Percentiles rank a stretch among this genome's conserved stretches.
These are phyloP conservation scores for Phymanthus crucifer DNA, from an alignment of 92 coral and sea anemone genomes.

Conservation along the genomic window DNA sequence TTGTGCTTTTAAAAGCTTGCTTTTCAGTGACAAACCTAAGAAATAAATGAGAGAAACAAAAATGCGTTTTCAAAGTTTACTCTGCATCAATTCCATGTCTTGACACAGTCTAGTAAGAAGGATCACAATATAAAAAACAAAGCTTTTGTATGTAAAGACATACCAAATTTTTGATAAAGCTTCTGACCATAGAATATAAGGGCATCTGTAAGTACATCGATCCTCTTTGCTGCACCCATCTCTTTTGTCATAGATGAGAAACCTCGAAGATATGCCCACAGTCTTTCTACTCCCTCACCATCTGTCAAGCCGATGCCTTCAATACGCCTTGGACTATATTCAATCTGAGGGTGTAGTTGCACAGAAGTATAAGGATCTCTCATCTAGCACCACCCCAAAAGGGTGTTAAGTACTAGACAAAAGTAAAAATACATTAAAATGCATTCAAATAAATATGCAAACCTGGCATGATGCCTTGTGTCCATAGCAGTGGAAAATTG, in stretches of 20 bases:
- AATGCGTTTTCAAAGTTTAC: too few relatives aligned
- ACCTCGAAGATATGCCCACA: conserved; percentile 60
- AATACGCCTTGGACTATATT: not conserved
- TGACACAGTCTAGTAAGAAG: too few relatives aligned
- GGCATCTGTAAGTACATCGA: conserved; percentile 59
- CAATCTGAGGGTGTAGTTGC: not conserved
- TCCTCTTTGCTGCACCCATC: conserved; percentile 52
- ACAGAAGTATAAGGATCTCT: too few relatives aligned
- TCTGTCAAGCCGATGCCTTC: not conserved
- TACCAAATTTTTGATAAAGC: too few relatives aligned
- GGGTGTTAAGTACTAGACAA: not conserved
- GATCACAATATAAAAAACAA: not conserved
- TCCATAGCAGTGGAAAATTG: not conserved
- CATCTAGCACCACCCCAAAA: not conserved
- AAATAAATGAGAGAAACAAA: not conserved
- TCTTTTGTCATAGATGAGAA: conserved; percentile 60
- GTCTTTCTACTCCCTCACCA: conserved; percentile 49
- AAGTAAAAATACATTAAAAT: too few relatives aligned
- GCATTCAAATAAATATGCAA: not conserved
- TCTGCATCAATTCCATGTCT: not conserved
- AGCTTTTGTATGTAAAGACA: not conserved
- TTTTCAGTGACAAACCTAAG: conserved; percentile 15
- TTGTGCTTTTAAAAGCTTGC: conserved; percentile 8
- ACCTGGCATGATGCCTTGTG: not conserved
- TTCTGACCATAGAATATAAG: conserved; percentile 47